Evolutionary conservation across 2,888 invertebrate genomes (phyloP).

Genomic region (Drosophila phalerata): DNA sequence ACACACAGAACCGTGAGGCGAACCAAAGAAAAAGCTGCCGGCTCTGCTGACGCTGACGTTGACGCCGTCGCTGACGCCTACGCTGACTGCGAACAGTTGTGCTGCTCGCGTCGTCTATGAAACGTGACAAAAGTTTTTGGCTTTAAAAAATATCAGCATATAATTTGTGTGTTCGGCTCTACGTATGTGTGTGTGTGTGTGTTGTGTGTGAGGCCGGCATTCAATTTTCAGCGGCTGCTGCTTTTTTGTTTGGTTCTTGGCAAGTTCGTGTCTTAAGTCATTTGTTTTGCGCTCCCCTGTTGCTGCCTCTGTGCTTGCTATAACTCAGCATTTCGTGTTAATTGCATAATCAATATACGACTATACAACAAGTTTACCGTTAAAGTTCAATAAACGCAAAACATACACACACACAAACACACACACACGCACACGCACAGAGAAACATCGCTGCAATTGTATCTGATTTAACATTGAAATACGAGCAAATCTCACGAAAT

Average conservation of each 20-base stretch:
- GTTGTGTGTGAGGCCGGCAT: slow-evolving; percentile 43
- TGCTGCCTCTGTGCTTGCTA: slow-evolving; percentile 27
- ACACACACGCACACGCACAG: slow-evolving; percentile 1
- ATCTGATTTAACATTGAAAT: slow-evolving; percentile 52
- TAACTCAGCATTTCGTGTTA: slow-evolving; percentile 65
- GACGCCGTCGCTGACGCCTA: slow-evolving; percentile 17
- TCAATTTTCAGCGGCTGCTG: slow-evolving; percentile 28
- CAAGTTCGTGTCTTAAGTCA: slow-evolving; percentile 77
- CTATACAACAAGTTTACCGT: slow-evolving; percentile 50
- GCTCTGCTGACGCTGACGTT: slow-evolving; percentile 27
- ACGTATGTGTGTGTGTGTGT: slow-evolving; percentile 8
- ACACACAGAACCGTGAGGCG: slow-evolving; percentile 51
- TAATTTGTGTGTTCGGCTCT: slow-evolving; percentile 22
- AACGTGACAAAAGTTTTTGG: slow-evolving; percentile 74
- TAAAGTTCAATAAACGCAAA: slow-evolving; percentile 76
- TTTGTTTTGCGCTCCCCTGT: slow-evolving; percentile 46
- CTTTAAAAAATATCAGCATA: slow-evolving; percentile 40
- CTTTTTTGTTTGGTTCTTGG: slow-evolving; percentile 41
- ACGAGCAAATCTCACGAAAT: slow-evolving; percentile 60
- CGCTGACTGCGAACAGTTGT: slow-evolving; percentile 26
- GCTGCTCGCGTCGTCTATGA: slow-evolving; percentile 52
- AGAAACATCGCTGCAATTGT: slow-evolving; percentile 26
- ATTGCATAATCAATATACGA: slow-evolving; percentile 74
- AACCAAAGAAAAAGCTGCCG: slow-evolving; percentile 51
- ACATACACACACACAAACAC: slow-evolving; percentile 13